These are phyloP conservation scores for Pogonophryne albipinna DNA, from an alignment of 2,797 vertebrate genomes.

Conservation along the genomic window DNA sequence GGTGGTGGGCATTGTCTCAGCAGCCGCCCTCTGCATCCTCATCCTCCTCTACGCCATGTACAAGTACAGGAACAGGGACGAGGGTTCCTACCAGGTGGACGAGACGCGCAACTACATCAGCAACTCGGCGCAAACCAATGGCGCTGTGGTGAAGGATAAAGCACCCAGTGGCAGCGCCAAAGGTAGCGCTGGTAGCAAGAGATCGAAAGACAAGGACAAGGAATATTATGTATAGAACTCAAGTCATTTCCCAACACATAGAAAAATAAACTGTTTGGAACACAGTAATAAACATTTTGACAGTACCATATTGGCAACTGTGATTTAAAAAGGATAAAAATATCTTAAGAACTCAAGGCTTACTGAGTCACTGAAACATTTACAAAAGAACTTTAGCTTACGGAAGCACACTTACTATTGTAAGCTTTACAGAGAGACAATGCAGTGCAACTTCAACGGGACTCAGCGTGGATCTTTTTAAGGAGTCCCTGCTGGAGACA, in stretches of 20 bases:
- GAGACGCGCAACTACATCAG: conserved; percentile 99
- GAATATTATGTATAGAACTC: conserved; percentile 97
- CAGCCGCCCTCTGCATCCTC: conserved; percentile 99
- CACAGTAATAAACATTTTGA: conserved; percentile 78
- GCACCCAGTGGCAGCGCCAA: conserved; percentile 86
- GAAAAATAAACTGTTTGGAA: conserved; percentile 90
- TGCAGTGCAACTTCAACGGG: conserved; percentile 68
- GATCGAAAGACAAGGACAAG: conserved; percentile 99
- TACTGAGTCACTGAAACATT: conserved; percentile 86
- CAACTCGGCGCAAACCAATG: conserved; percentile 99
- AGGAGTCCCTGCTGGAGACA: conserved; percentile 74
- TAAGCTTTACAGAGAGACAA: conserved; percentile 77
- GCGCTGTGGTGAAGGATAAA: conserved; percentile 97
- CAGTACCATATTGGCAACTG: conserved; percentile 86
- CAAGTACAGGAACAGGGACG: conserved; percentile 99
- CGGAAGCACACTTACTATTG: conserved; percentile 78
- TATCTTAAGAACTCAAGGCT: conserved; percentile 80
- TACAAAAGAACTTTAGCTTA: conserved; percentile 80
- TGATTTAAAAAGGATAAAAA: conserved; percentile 76
- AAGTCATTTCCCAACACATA: conserved; percentile 81
- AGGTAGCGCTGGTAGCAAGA: conserved; percentile 90
- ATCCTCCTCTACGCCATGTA: conserved; percentile 99
- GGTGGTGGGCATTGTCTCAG: conserved; percentile 99
- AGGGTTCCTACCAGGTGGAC: conserved; percentile 99
- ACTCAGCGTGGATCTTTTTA: conserved; percentile 65